Evolutionary conservation across 2,888 invertebrate species (phyloP).

Genomic region (Troglohyphantes excavatus): DNA sequence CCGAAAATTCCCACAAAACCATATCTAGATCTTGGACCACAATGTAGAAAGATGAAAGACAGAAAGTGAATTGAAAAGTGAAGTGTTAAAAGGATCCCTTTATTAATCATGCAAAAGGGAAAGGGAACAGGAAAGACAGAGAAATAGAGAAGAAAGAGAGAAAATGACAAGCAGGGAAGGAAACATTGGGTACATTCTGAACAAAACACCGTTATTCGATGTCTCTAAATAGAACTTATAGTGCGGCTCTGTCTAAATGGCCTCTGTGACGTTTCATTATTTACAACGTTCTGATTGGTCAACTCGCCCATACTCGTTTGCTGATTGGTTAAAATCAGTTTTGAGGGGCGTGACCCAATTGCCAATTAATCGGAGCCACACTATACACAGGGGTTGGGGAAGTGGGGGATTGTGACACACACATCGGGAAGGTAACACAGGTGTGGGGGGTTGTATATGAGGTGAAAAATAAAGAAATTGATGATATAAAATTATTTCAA

Average conservation of each 20-base stretch:
- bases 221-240: conserved; percentile 6
- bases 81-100: conserved; percentile 21
- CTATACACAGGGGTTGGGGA: conserved; percentile 7
- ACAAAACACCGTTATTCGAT: conserved; percentile 31
- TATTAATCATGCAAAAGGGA: conserved; percentile 50
- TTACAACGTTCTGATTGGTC: too few relatives aligned
- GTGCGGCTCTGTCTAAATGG: too few relatives aligned
- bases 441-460: background rate
- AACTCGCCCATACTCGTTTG: too few relatives aligned
- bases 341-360: too few relatives aligned
- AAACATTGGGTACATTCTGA: conserved; percentile 1
- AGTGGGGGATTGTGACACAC: conserved; percentile 24
- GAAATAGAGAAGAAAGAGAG: conserved; percentile 28
- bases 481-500: conserved; percentile 41
- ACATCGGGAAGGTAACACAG: background rate
- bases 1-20: too few relatives aligned
- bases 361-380: too few relatives aligned
- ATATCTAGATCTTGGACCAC: too few relatives aligned
- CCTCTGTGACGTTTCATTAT: too few relatives aligned
- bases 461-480: conserved; percentile 38
- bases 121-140: conserved; percentile 23
- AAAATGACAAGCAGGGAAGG: background rate
- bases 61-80: conserved; percentile 32
- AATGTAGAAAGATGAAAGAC: conserved; percentile 4
- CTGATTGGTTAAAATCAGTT: too few relatives aligned